Evolutionary conservation across 2,113 vertebrate species (phyloP), one percentile per base, ranked within the genome.

Genomic region (Psettodes erumei): DNA sequence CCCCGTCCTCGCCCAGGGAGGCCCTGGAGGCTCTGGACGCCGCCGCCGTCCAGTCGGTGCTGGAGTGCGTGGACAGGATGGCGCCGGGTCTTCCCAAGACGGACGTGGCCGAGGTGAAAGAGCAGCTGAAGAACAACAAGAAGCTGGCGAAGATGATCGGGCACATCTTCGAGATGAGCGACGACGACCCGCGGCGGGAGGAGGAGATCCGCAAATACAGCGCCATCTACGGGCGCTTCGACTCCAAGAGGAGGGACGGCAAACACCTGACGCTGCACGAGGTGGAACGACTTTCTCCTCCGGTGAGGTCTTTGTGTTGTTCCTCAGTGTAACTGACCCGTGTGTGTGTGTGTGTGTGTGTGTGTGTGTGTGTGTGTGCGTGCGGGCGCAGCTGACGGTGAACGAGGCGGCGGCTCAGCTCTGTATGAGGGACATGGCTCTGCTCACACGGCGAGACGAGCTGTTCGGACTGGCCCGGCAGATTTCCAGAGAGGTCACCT

Each of bases 201-300:
- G 98, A 99, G 77, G 97, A 99, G 87, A 96, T 99, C 50, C 94
- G 98, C 19, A 99, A 99, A 82, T 99, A 97, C 91, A 99, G 98
- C 82, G 98, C 98, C 89, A 99, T 99, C 90, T 99, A 99, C 30
- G 98, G 98, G 38, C 94, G 98, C 32, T 99, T 99, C 60, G 98
- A 99, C 93, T 99, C 98, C 0, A 99, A 99, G 94, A 94, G 98
- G 71, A 96, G 99, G 84, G 98, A 99, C 30, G 97, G 97, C 53
- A 99, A 99, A 45, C 98, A 98, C 83, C 95, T 99, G 77, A 99
- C 98, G 0, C 95, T 99, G 59, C 97, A 99, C 0, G 98, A 99
- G 96, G 98, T 99, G 23, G 9, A 21, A 9, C 10, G 3, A 18
- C 10, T 23, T n/a, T 12, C 0, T 43, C 27, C 15, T 40, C 8